Percentiles rank a stretch among this genome's conserved stretches.
phyloP scores from a whole-genome alignment of 2,888 invertebrate species.

The Phymatocera aterrima region DNA sequence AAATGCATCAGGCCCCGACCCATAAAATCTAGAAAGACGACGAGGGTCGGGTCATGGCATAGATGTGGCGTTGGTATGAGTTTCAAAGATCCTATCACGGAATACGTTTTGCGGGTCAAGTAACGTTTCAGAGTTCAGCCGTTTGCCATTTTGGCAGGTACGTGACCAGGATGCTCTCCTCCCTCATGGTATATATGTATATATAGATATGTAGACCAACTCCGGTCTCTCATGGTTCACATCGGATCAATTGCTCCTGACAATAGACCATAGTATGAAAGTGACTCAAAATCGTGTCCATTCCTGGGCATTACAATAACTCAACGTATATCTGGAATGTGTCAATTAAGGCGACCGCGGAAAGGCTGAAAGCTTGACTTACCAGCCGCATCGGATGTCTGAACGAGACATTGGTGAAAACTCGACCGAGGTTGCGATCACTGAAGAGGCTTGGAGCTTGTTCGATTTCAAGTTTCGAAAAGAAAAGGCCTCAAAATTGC shows the following conservation, averaged over 20 bases:
- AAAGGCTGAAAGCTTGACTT: background rate
- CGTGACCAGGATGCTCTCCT: constrained; percentile 34
- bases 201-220: constrained; percentile 5
- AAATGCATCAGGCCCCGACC: background rate
- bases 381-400: background rate
- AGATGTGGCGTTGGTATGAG: constrained; percentile 7
- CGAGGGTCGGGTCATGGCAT: constrained; percentile 13
- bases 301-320: background rate
- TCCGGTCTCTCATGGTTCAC: background rate
- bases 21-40: constrained; percentile 15
- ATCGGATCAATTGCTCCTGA: constrained; percentile 4
- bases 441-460: background rate
- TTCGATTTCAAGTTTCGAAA: background rate
- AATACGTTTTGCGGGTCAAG: constrained; percentile 43
- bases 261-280: background rate
- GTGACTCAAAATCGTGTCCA: background rate
- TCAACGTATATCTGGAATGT: background rate
- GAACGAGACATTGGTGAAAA: background rate
- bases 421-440: constrained; percentile 1
- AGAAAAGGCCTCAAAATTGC: background rate
- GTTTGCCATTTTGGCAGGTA: constrained; percentile 29
- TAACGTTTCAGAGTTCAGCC: constrained; percentile 35
- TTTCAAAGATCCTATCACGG: constrained; percentile 35
- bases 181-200: background rate
- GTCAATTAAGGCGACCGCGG: background rate